These are phyloP conservation scores for Mormyrus hasselquistii DNA, from an alignment of 2,797 vertebrate genomes.

Conservation along the genomic window DNA sequence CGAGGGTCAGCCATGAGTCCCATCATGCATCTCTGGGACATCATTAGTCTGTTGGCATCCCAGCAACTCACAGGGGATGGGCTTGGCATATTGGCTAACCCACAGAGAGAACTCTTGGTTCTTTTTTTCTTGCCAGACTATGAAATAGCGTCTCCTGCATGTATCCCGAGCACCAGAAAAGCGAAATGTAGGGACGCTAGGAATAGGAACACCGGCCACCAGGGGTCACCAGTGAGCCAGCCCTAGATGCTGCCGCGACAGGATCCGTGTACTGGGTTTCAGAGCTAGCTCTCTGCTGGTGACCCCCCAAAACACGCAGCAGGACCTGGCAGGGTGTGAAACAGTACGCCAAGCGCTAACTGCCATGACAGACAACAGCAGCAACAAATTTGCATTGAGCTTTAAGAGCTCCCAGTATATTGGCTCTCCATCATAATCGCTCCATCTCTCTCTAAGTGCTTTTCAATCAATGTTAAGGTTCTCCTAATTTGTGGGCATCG, in stretches of 20 bases:
- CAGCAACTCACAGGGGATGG: not conserved
- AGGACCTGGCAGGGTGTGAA: not conserved
- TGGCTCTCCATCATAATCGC: not conserved
- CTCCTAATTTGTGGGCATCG: not conserved
- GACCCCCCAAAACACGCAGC: not conserved
- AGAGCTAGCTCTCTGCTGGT: not conserved
- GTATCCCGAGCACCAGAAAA: not conserved
- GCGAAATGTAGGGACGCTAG: not conserved
- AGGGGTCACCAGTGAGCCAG: not conserved
- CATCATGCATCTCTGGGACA: not conserved
- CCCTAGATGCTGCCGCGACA: not conserved
- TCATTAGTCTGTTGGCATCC: not conserved
- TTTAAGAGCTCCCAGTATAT: not conserved
- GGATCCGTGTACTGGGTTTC: not conserved
- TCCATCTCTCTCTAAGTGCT: not conserved
- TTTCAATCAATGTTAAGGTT: not conserved
- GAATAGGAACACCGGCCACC: not conserved
- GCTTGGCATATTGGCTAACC: not conserved
- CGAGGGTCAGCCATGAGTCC: not conserved
- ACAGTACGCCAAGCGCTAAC: not conserved
- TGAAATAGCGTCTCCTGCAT: not conserved
- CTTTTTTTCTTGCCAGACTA: not conserved
- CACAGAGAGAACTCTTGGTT: conserved; percentile 12
- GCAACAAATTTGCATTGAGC: not conserved
- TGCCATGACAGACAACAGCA: not conserved